A percentile compares a stretch with the other conserved stretches of the same genome.
These are phyloP conservation scores for Celastrina argiolus DNA, from an alignment of 2,888 invertebrate species.

Conservation along the genomic window DNA sequence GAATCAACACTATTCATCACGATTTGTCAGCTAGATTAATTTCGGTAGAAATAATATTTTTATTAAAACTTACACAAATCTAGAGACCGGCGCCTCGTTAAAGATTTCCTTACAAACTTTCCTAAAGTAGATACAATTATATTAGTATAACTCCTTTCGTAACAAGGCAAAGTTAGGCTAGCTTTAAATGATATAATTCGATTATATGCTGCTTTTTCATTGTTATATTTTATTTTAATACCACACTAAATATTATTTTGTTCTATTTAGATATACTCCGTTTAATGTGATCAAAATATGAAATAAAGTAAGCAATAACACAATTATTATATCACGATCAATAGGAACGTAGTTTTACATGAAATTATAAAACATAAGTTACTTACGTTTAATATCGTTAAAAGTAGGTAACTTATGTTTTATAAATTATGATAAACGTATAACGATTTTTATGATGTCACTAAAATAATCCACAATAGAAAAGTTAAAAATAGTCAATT, in stretches of 20 bases:
- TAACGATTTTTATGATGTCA: too few relatives aligned
- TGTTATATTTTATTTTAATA: not conserved
- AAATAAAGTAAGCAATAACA: too few relatives aligned
- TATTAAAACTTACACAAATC: not conserved
- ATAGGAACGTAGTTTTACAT: too few relatives aligned
- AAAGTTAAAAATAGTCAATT: not conserved
- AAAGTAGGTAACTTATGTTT: too few relatives aligned
- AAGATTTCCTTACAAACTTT: not conserved
- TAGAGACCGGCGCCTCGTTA: not conserved
- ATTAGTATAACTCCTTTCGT: constrained; percentile 6
- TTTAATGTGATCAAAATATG: too few relatives aligned
- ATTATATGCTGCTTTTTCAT: not conserved
- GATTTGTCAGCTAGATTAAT: not conserved
- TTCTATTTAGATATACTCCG: too few relatives aligned
- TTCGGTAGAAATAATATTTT: not conserved
- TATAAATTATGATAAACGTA: too few relatives aligned
- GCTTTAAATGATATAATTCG: not conserved
- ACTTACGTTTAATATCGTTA: too few relatives aligned
- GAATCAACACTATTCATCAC: not conserved
- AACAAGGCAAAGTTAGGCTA: not conserved
- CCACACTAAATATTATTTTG: too few relatives aligned
- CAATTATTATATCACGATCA: too few relatives aligned
- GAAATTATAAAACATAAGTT: too few relatives aligned
- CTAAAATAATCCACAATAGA: too few relatives aligned
- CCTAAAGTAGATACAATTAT: constrained; percentile 1